A percentile compares a stretch with the other conserved stretches of the same genome.
Evolutionary conservation across 2,113 vertebrate genomes (phyloP).

Genomic region (Xenopus borealis): DNA sequence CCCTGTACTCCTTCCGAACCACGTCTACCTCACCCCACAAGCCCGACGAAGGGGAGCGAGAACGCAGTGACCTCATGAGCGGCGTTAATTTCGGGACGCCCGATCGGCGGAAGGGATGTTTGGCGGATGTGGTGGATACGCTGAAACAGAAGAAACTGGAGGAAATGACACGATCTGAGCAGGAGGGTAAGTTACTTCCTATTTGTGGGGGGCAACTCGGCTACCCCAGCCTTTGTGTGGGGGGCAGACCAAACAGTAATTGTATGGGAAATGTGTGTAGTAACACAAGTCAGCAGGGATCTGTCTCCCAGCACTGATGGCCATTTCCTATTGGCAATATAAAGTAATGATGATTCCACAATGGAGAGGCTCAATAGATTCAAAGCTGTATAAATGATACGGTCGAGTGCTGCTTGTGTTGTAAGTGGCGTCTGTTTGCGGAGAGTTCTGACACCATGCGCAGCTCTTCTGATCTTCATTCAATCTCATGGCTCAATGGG

Average conservation of each 20-base stretch:
- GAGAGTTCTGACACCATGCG: conserved; percentile 87
- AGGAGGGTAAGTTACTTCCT: conserved; percentile 82
- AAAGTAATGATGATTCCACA: conserved; percentile 63
- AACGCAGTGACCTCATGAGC: conserved; percentile 90
- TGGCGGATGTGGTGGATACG: conserved; percentile 96
- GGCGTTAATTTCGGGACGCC: conserved; percentile 94
- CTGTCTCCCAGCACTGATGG: too few species aligned
- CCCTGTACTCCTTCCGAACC: conserved; percentile 98
- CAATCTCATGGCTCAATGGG: too few species aligned
- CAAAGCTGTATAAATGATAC: conserved; percentile 91
- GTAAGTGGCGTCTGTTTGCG: conserved; percentile 86
- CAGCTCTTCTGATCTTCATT: conserved; percentile 84
- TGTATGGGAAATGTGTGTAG: too few species aligned
- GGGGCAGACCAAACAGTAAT: too few species aligned
- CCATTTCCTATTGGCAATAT: too few species aligned
- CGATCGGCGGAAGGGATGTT: conserved; percentile 97
- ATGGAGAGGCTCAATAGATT: conserved; percentile 74
- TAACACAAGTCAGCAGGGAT: too few species aligned
- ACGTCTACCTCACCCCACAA: conserved; percentile 98
- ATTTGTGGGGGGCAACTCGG: background rate
- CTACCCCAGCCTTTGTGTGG: too few species aligned
- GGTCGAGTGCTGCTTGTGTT: conserved; percentile 97
- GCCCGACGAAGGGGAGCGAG: conserved; percentile 94
- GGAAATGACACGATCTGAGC: conserved; percentile 98
- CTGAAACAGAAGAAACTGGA: conserved; percentile 98